Conservation (phyloP, 2,113 vertebrate genomes). For the Arenaria interpres region DNA sequence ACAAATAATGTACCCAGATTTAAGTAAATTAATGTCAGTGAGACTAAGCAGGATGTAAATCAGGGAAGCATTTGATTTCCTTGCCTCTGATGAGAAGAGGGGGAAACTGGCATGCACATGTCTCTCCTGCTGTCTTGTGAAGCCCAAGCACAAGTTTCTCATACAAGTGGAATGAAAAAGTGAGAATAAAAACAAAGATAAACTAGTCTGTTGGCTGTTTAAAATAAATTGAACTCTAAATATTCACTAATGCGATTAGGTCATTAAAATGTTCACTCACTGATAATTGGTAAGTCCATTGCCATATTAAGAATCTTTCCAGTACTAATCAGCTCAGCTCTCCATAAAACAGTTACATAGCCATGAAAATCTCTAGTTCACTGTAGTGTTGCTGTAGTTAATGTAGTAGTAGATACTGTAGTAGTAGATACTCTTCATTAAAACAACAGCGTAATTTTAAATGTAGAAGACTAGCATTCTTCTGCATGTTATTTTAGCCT, state of each 20-base stretch:
- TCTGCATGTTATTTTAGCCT: not conserved
- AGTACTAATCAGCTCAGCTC: not conserved
- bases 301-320: not conserved
- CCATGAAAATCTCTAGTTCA: not conserved
- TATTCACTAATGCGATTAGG: not conserved
- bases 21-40: slow-evolving; percentile 16
- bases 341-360: not conserved
- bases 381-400: not conserved
- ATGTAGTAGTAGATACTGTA: not conserved
- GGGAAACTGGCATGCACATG: accelerated
- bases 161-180: not conserved
- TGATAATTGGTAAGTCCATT: not conserved
- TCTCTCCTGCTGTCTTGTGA: not conserved
- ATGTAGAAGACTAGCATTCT: not conserved
- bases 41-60: slow-evolving; percentile 12
- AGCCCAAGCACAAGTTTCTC: not conserved
- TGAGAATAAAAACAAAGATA: not conserved
- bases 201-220: not conserved
- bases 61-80: slow-evolving; percentile 3
- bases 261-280: not conserved
- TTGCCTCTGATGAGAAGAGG: slow-evolving; percentile 2
- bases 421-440: not conserved
- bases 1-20: slow-evolving; percentile 8
- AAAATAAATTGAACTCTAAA: not conserved
- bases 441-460: not conserved